Percentiles rank a stretch among this genome's conserved stretches.
Evolutionary conservation across 2,797 vertebrate species (phyloP).

Genomic region (Pseudomugil tenellus): DNA sequence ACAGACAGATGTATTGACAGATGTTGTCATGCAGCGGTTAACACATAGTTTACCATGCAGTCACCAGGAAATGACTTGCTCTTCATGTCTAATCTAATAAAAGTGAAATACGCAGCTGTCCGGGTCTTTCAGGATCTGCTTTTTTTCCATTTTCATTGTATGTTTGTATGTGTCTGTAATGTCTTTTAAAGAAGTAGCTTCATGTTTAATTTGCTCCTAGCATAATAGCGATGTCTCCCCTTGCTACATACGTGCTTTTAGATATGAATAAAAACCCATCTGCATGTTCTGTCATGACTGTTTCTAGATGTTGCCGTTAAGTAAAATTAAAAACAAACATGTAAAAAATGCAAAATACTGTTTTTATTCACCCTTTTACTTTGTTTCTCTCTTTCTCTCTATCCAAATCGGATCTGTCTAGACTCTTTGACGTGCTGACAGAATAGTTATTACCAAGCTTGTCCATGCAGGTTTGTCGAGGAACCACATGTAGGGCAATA

Average conservation of each 20-base stretch:
- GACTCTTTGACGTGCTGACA: constrained; percentile 10
- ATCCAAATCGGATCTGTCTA: neutral
- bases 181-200: constrained; percentile 13
- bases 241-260: neutral
- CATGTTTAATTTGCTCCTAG: constrained; percentile 7
- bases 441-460: constrained; percentile 44
- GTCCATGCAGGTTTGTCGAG: constrained; percentile 12
- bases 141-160: constrained; percentile 20
- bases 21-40: constrained; percentile 28
- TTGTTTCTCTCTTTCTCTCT: neutral
- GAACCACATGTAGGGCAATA: constrained; percentile 19
- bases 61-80: constrained; percentile 47
- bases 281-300: neutral
- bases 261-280: neutral
- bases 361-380: constrained; percentile 6
- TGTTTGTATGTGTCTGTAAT: constrained; percentile 9
- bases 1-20: constrained; percentile 40
- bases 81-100: constrained; percentile 66
- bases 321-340: neutral
- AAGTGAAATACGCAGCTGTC: constrained; percentile 49
- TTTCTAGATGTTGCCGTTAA: neutral
- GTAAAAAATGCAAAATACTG: constrained; percentile 7
- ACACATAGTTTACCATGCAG: constrained; percentile 36
- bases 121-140: constrained; percentile 25
- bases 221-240: constrained; percentile 9